phyloP scores from a whole-genome alignment of 2,888 invertebrate genomes.

The Andrena praecox region DNA sequence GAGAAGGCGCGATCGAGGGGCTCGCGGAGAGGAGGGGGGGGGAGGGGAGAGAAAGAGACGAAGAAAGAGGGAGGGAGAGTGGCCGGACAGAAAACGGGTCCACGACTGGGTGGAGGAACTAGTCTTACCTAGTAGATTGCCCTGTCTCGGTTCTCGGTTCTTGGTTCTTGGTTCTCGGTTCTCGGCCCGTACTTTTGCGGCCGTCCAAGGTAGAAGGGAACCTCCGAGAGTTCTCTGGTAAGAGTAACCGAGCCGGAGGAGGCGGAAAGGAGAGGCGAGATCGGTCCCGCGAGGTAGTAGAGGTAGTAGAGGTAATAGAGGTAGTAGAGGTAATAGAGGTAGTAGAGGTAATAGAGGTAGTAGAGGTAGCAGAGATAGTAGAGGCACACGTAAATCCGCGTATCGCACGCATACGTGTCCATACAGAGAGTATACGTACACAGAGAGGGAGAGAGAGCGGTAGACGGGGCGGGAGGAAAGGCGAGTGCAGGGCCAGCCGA shows the following conservation, averaged over 20 bases:
- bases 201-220: slow-evolving; percentile 70
- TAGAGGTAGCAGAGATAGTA: slow-evolving; percentile 16
- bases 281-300: slow-evolving; percentile 11
- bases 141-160: slow-evolving; percentile 64
- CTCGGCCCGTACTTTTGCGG: slow-evolving; percentile 65
- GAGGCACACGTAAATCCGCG: slow-evolving; percentile 25
- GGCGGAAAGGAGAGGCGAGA: slow-evolving; percentile 65
- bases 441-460: not conserved
- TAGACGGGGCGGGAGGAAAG: not conserved
- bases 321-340: slow-evolving; percentile 17
- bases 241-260: slow-evolving; percentile 45
- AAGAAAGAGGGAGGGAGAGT: slow-evolving; percentile 36
- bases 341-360: slow-evolving; percentile 18
- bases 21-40: slow-evolving; percentile 17
- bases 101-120: slow-evolving; percentile 73
- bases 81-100: slow-evolving; percentile 72
- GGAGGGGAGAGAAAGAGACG: slow-evolving; percentile 16
- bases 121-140: slow-evolving; percentile 76
- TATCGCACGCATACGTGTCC: slow-evolving; percentile 17
- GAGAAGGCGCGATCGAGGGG: slow-evolving; percentile 22
- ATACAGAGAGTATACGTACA: not conserved
- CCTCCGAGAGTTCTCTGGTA: slow-evolving; percentile 50
- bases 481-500: slow-evolving; percentile 29
- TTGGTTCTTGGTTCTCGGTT: slow-evolving; percentile 51
- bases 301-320: not conserved